These are phyloP conservation scores for Platynereis dumerilii DNA, from an alignment of 2,888 invertebrate species.

Conservation along the genomic window DNA sequence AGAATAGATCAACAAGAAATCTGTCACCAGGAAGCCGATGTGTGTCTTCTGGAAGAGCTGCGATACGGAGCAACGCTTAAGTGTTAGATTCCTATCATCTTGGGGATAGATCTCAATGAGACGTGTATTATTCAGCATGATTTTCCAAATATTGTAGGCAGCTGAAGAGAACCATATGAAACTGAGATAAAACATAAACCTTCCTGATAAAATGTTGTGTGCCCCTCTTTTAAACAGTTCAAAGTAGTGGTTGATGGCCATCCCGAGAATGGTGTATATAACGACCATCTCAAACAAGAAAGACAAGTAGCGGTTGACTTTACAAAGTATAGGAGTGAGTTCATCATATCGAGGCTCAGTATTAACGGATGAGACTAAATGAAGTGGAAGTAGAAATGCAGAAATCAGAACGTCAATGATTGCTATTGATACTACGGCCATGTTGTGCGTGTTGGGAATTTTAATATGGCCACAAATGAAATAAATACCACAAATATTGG, in stretches of 20 bases:
- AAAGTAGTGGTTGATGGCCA: constrained; percentile 28
- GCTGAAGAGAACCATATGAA: constrained; percentile 57
- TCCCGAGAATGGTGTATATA: constrained; percentile 33
- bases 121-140: constrained; percentile 26
- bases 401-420: constrained; percentile 20
- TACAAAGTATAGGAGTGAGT: constrained; percentile 29
- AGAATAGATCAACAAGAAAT: constrained; percentile 23
- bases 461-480: constrained; percentile 28
- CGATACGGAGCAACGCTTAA: constrained; percentile 18
- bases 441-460: constrained; percentile 25
- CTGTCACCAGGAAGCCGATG: constrained; percentile 14
- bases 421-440: constrained; percentile 31
- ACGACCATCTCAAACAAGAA: constrained; percentile 32
- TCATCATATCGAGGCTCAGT: neutral
- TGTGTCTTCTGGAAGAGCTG: constrained; percentile 15
- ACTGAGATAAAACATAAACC: constrained; percentile 54
- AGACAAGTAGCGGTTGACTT: constrained; percentile 26
- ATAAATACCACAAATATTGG: constrained; percentile 25
- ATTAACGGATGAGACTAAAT: constrained; percentile 13
- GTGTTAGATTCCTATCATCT: constrained; percentile 15
- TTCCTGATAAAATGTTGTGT: constrained; percentile 31
- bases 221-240: constrained; percentile 8
- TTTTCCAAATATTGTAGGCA: constrained; percentile 54
- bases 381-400: constrained; percentile 21
- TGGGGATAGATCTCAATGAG: neutral